Base-by-base conservation (phyloP, 2,113 vertebrate genomes). In the Grallaria varia region DNA sequence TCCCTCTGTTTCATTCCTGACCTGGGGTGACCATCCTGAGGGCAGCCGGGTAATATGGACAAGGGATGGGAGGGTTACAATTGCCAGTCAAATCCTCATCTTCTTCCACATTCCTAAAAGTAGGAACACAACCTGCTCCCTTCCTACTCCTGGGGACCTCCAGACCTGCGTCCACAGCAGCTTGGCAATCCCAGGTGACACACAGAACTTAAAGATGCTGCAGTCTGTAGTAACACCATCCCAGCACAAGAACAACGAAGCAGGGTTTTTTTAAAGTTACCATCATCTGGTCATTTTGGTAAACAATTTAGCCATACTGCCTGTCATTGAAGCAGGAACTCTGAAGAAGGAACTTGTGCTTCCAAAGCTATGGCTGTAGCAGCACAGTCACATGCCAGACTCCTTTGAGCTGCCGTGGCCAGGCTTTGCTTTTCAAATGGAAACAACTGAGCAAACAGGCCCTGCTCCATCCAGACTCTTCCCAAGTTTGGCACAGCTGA, bases 301-400 rank as follows among this genome's bases (percentile, higher is more conserved):
- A 52, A 69, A 47, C 37, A 50, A 42, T 4, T 14, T 37, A 31
- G 45, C 33, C 17, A 12, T 20, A 18, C 2, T 45, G 45, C 35
- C 25, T 8, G 13, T 17, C 35, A n/a, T 44, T 31, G 55, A 73
- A 40, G 33, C 22, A 68, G 44, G 21, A 84, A 10, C 9, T 14
- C 35, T 39, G 44, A 49, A 20, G 40, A 66, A 69, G 42, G 52
- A 24, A 20, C 15, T 11, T 8, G 8, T 8, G 22, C 8, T 67
- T 62, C 40, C 37, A 12, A n/a, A 67, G 60, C 21, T 14, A 24
- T 6, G 6, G 40, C 50, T 39, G 14, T 2, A 2, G 79, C 44
- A 37, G 64, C 1, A 2, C 35, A 35, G 27, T 16, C 8, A 33
- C 1, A 0, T 22, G 14, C 28, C 35, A 12, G 27, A 3, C 14